A percentile compares a stretch with the other conserved stretches of the same genome.
These are phyloP conservation scores for Abramis brama DNA, from an alignment of 2,113 vertebrate genomes.

Conservation along the genomic window DNA sequence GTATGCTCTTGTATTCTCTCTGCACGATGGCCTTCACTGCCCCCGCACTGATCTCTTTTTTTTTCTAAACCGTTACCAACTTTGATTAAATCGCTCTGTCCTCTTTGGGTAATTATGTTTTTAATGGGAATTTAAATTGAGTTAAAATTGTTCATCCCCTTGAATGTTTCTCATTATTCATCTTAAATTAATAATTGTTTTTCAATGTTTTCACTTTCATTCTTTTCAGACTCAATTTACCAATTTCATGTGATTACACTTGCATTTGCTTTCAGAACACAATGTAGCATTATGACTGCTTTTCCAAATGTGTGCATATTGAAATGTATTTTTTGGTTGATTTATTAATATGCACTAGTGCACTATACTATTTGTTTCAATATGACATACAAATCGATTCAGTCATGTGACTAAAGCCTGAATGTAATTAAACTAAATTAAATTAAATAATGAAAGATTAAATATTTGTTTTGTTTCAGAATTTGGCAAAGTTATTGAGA, in stretches of 20 bases:
- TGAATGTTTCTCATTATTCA: slow-evolving; percentile 36
- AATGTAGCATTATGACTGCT: neutral
- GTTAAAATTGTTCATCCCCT: slow-evolving; percentile 17
- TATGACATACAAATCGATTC: slow-evolving; percentile 3
- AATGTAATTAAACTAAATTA: neutral
- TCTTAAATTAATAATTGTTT: slow-evolving; percentile 55
- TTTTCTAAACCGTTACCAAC: neutral
- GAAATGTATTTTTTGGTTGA: neutral
- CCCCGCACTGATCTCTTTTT: neutral
- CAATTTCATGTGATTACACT: neutral
- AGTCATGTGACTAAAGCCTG: neutral
- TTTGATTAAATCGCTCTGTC: slow-evolving; percentile 38
- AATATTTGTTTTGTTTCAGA: slow-evolving; percentile 14
- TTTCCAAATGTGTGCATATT: neutral
- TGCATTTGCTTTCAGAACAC: slow-evolving; percentile 7
- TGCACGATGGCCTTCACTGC: neutral
- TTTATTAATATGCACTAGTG: neutral
- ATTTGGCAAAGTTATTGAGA: neutral
- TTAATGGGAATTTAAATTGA: slow-evolving; percentile 30
- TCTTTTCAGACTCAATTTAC: neutral
- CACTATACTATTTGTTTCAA: slow-evolving; percentile 5
- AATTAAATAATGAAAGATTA: slow-evolving; percentile 3
- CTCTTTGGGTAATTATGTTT: slow-evolving; percentile 34
- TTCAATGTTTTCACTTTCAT: slow-evolving; percentile 8
- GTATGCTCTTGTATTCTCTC: neutral